Evolutionary conservation across 2,888 invertebrate genomes (phyloP), one percentile per base, ranked within the genome.

Genomic region (Hydrotaea cyrtoneurina): DNA sequence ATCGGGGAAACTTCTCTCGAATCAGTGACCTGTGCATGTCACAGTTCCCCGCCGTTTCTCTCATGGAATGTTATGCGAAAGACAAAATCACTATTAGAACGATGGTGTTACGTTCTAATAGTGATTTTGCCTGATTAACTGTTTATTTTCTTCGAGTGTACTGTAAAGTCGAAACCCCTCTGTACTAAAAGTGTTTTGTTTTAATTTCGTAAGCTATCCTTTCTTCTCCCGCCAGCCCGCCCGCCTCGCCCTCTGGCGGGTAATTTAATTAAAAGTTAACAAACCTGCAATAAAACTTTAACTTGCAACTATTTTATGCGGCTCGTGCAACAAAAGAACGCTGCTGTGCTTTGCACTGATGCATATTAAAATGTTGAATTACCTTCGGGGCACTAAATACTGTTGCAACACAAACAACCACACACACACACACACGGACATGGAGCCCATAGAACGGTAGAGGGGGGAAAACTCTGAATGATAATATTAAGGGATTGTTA

Each of bases 191-290:
- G n/a, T 4, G 31, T 31, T 66, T 15, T 21, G 17, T 69, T 69
- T 19, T 46, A 46, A 8, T 23, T 69, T 46, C 46, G 31, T 46
- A 5, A 19, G 7, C 23, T 23, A 31, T 31, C 31, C 31, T 21
- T 69, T 11, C 17, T 19, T 13, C 10, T 19, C 66, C 39, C 39
- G 0, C 39, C 39, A 43, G 10, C 11, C 43, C 21, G 19, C n/a
- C n/a, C 23, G 2, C 59, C 31, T 36, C 19, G 23, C 50, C 64
- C 62, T 78, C 19, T 11, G n/a, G n/a, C n/a, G 64, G 73, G 64
- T 79, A 79, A 74, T 79, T 74, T 66, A 79, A 79, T 79, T 73
- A 73, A 78, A 78, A 55, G 64, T 78, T 43, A 59, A 62, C 17
- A 43, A 69, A 71, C 26, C 43, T 53, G 62, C 3, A 55, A 66